Evolutionary conservation across 2,797 vertebrate species (phyloP), one percentile per base, ranked within the genome.

Genomic region (Tragelaphus oryx): DNA sequence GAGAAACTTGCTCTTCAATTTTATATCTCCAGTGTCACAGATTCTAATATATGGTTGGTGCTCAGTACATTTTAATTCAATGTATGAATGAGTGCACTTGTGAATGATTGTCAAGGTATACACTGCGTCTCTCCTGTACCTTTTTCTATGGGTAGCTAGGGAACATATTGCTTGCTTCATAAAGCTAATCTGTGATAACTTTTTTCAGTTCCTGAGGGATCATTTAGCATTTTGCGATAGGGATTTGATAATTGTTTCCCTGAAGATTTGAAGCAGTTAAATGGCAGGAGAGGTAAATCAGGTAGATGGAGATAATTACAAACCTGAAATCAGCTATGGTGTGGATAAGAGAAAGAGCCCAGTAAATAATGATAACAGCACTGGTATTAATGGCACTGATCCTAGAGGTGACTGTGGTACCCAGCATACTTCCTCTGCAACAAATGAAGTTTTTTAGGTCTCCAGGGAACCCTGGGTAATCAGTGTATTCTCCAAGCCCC

Each of bases 171-270:
- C 87, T 95, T 92, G 26, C 46, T 57, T 87, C 71, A 30, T 85
- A 85, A 90, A 91, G 52, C 30, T 68, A 91, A 46, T 52, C 75
- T 92, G 33, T 48, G 57, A 92, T 93, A 93, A 74, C 60, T 96
- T 82, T 90, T 93, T 76, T 89, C n/a, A 50, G 11, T 68, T 92
- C 92, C 84, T 88, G 62, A 37, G 87, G 68, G 55, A 92, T 91
- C 75, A 87, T 68, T 96, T 93, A 93, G 55, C 48, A 88, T 91
- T 92, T 94, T 11, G 60, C 62, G 18, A 88, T 18, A 83, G 80
- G 85, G 86, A 95, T 90, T 97, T 95, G 80, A 85, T 95, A 92
- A 97, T 90, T 95, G 50, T 52, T 92, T 96, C 89, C 94, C 89
- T 44, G 93, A 87, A 90, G 96, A 93, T 85, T 55, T 93, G 68